Evolutionary conservation across 2,797 vertebrate genomes (phyloP), one percentile per base, ranked within the genome.

Genomic region (Gorsachius magnificus): DNA sequence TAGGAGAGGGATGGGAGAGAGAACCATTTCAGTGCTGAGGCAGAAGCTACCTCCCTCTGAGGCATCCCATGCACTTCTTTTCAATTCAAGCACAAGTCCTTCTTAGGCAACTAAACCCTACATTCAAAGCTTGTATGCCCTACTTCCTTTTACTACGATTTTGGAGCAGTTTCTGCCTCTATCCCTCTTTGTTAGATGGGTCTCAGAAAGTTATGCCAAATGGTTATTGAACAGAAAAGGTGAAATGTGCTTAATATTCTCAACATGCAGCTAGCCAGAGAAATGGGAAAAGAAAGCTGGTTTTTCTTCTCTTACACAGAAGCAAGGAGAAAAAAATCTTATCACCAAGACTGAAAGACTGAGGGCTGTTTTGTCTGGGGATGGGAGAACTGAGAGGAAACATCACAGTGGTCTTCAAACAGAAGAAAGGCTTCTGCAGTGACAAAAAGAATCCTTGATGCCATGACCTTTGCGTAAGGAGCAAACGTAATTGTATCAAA

Each of bases 161-260:
- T 83, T 45, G 28, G 31, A 93, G 43, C 17, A 79, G 22, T 71
- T 89, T 88, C 79, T 78, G 50, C 22, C 43, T 86, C 53, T 87
- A 10, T 35, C 20, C 10, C 20, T 63, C 25, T 61, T 61, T 68
- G 9, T 54, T 82, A 69, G 17, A 20, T 51, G 28, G 10, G 16
- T 86, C 79, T 81, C 3, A 1, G 68, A 81, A 96, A 79, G 63
- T 63, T 31, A 64, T 13, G 41, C 9, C 9, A 46, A 76, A 87
- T 13, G 8, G 22, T 68, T 78, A 58, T 48, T 89, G 35, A 89
- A 79, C 35, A 87, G 58, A 84, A 83, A 84, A 89, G 22, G 46
- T 84, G 81, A 90, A 82, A 61, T 2, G 8, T 33, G 9, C 29
- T 95, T 96, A 92, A 86, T 79, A 92, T 96, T 96, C 86, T 90